A percentile compares a stretch with the other conserved stretches of the same genome.
These are phyloP conservation scores for Peromyscus aztecus DNA, from an alignment of 2,797 vertebrate species.

Conservation along the genomic window DNA sequence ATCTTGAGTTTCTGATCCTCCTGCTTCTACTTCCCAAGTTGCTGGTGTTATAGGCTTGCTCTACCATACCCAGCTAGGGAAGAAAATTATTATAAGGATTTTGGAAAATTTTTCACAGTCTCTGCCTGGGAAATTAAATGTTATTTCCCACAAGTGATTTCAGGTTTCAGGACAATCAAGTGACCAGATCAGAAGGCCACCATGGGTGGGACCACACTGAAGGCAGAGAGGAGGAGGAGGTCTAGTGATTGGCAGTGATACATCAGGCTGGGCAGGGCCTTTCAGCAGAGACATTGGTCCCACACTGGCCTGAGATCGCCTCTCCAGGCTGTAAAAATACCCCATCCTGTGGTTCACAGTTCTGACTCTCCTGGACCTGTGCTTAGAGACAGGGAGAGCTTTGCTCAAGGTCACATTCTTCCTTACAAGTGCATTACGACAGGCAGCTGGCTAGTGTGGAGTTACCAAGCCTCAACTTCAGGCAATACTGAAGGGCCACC, in stretches of 20 bases:
- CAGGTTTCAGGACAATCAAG: not conserved
- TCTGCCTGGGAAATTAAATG: not conserved
- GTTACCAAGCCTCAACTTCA: not conserved
- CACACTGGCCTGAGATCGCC: too few relatives aligned
- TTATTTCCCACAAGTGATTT: not conserved
- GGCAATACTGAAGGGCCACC: not conserved
- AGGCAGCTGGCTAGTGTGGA: not conserved
- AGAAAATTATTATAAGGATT: conserved; percentile 1
- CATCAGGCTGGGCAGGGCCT: not conserved
- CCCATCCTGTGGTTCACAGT: not conserved
- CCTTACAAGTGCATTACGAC: not conserved
- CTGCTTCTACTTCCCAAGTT: not conserved
- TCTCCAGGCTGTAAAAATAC: not conserved
- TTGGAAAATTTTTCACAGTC: not conserved
- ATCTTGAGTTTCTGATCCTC: not conserved
- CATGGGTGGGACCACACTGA: not conserved
- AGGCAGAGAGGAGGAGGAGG: not conserved
- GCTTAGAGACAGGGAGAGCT: not conserved
- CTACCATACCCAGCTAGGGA: not conserved
- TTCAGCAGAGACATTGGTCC: too few relatives aligned
- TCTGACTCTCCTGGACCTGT: not conserved
- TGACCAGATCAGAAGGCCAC: not conserved
- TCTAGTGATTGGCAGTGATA: not conserved
- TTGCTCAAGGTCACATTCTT: not conserved
- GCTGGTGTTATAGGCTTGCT: not conserved